Evolutionary conservation across 1,140 invertebrate genomes (phyloP), one percentile per base, ranked within the genome.

Genomic region (Leptinotarsa defecta): DNA sequence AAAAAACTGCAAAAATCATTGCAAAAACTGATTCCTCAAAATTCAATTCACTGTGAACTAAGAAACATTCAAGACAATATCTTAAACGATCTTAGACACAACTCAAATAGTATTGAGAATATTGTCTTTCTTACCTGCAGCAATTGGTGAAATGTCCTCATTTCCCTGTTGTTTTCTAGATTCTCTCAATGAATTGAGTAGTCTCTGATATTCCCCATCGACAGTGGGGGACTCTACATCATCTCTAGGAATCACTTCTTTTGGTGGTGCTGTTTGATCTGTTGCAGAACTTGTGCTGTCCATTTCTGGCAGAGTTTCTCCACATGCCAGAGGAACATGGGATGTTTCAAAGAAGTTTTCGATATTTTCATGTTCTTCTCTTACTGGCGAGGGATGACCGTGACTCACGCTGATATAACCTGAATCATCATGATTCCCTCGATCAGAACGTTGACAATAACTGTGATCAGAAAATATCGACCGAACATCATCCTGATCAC

Each of bases 141-240:
- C 1, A 43, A 43, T 11, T 43, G 34, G 34, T 43, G 61, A 6
- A 20, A n/a, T 62, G 1, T 62, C 22, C 13, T 13, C 64, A n/a
- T 27, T 22, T 5, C 20, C 8, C 70, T 62, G 24, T 62, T n/a
- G 4, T 34, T 20, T 63, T 34, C 70, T 72, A 5, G 49, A 65
- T 15, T 65, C 64, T 65, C 64, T 65, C 24, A 72, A 24, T 15
- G 24, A 27, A 15, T 24, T 24, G 0, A 62, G 48, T 15, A 72
- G 20, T 34, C 52, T 72, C 57, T 72, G 19, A 61, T 61, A 72
- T 63, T 72, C 70, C 19, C 52, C 52, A 17, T 70, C 68, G 4
- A 49, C 17, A 24, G 65, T 22, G 34, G 34, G 34, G 11, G 1
- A 11, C 1, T 70, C 68, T 20, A 48, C 17, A 13, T 48, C 22